Evolutionary conservation across 2,888 invertebrate species (phyloP), one percentile per base, ranked within the genome.

Genomic region (Chloromyia formosa): DNA sequence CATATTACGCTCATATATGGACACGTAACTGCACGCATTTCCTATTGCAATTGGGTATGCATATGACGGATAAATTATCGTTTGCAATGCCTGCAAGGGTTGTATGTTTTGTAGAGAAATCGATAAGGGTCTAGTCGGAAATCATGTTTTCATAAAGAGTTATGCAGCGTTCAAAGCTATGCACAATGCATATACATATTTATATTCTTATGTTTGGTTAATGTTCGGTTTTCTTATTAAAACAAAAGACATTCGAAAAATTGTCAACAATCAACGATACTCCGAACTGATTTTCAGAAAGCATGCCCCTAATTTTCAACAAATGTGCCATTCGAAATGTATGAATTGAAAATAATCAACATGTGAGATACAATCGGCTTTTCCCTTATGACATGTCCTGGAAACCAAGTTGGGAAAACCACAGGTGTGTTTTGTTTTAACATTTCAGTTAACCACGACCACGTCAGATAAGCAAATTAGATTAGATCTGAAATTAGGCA

Each of bases 401-500:
- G 16, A 61, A 61, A 2, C 27, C 23, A n/a, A 58, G 42, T 58
- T 74, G 76, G 72, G 74, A 76, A 35, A 74, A 71, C 40, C 60
- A 68, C 76, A 76, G 76, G 76, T 76, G 76, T 42, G 56, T 53
- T 74, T 74, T 76, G 74, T 76, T 76, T 71, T 66, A 66, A 22
- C 22, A 9, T 49, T 18, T 75, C 72, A 72, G 72, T 66, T 74
- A 76, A 72, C 74, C 66, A 61, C 74, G 76, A 72, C 76, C 66
- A 72, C 58, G 72, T 74, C 72, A 76, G 76, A 74, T 76, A 76
- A 74, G 72, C 72, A 76, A 76, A 76, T 76, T 76, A 74, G 76
- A 76, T 76, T 74, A 76, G 68, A 66, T 56, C 64, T 58, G 27
- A 74, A 75, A 69, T 75, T 68, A 74, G 75, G 73, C 61, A 23